Evolutionary conservation across 2,888 invertebrate species (phyloP).

Genomic region (Cosmorhoe ocellata): DNA sequence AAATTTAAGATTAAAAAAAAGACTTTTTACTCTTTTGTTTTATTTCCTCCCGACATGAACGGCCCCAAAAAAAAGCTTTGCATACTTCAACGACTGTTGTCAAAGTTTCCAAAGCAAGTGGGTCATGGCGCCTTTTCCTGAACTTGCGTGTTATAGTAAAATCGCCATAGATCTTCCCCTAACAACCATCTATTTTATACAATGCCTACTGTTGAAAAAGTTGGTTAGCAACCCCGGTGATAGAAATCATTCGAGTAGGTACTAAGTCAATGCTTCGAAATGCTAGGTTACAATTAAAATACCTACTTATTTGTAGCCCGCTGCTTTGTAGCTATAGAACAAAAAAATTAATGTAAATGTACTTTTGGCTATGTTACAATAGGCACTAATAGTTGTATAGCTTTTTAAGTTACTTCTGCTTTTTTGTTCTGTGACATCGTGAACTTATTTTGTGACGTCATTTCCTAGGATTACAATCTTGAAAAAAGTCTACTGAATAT

Average conservation of each 20-base stretch:
- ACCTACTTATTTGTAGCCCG: too few relatives aligned
- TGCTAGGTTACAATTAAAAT: too few relatives aligned
- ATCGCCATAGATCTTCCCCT: slow-evolving; percentile 34
- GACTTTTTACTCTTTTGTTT: slow-evolving; percentile 3
- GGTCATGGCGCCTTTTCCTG: slow-evolving; percentile 34
- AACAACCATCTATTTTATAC: slow-evolving; percentile 31
- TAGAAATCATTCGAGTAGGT: too few relatives aligned
- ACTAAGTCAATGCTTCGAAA: too few relatives aligned
- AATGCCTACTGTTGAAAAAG: slow-evolving; percentile 21
- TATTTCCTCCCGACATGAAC: slow-evolving; percentile 3
- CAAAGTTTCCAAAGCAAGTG: slow-evolving; percentile 31
- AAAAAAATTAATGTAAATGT: too few relatives aligned
- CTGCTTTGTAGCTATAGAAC: too few relatives aligned
- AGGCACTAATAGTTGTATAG: too few relatives aligned
- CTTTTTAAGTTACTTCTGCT: slow-evolving; percentile 1
- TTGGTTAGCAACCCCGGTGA: background rate
- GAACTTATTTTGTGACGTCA: slow-evolving; percentile 17
- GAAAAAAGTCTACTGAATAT: slow-evolving; percentile 15
- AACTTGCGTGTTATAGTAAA: slow-evolving; percentile 34
- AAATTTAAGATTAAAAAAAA: too few relatives aligned
- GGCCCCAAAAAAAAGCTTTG: slow-evolving; percentile 15
- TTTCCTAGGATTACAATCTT: slow-evolving; percentile 20
- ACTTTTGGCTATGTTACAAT: too few relatives aligned
- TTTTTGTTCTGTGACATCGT: slow-evolving; percentile 26
- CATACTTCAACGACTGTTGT: slow-evolving; percentile 28